Percentiles rank a stretch among this genome's conserved stretches.
phyloP scores from a whole-genome alignment of 1,140 invertebrate species.

The Aphis craccivora region DNA sequence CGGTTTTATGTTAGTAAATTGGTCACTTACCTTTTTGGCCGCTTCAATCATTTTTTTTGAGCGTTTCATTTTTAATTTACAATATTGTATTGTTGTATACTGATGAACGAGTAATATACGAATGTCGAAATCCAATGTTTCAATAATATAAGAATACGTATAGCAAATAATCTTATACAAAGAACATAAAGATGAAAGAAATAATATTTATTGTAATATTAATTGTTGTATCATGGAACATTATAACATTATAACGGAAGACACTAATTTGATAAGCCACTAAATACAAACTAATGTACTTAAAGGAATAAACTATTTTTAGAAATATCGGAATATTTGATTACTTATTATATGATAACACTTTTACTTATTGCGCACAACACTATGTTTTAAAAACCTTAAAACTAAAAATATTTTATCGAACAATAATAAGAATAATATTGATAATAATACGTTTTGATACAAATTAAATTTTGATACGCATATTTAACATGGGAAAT shows the following conservation, averaged over 20 bases:
- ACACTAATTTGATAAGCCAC: no score
- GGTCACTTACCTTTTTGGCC: neutral
- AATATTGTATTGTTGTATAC: no score
- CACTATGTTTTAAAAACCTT: neutral
- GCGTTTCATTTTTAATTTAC: neutral
- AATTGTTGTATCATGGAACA: no score
- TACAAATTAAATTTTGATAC: no score
- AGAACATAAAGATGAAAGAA: no score
- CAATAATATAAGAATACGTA: no score
- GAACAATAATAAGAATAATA: neutral
- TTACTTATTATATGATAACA: neutral
- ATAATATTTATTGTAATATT: no score
- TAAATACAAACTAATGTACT: no score
- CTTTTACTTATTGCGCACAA: neutral
- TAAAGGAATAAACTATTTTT: neutral
- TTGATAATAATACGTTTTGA: neutral
- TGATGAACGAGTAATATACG: no score
- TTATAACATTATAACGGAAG: no score
- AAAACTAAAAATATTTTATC: neutral
- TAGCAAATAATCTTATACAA: no score
- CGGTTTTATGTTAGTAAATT: neutral
- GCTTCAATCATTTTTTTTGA: neutral
- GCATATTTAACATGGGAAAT: neutral
- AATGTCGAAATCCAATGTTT: no score
- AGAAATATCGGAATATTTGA: neutral